Base-by-base conservation (phyloP, 64 coral and sea anemone genomes). In the Dendronephthya gigantea region DNA sequence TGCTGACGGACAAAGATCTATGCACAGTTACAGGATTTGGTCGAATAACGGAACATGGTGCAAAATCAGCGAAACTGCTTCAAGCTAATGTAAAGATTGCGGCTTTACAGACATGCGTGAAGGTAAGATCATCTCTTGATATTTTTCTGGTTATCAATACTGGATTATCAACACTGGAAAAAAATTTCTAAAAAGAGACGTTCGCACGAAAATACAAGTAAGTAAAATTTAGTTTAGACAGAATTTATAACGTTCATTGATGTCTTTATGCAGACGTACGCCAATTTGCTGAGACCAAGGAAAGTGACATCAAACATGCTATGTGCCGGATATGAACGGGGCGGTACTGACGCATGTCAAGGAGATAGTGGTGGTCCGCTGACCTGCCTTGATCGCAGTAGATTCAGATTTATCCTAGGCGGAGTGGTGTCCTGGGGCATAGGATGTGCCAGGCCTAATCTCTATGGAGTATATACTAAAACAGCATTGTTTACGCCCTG, bases 281-380 rank as follows among this genome's bases (percentile, higher is more conserved):
- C 30, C 10, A 9, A 39, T 6, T 79, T 79, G 72, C 36, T 39
- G 30, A 9, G 4, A 4, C 72, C 72, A 7, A 79, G 36, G 32
- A 39, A 36, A 39, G 72, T 79, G 10, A 79, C 72, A 7, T 36
- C 13, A 0, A 79, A 39, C 34, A 92, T 92, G 91, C 55, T 89
- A 50, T 92, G 91, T 17, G 91, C 91, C 33, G 91, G 91, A 11
- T 89, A 81, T 27, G 50, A 17, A 0, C 50, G 31, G 32, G 91
- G 91, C 0, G 91, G 91, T 14, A 66, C 88, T 38, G 91, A 92
- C 31, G 87, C 91, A 79, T 92, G 91, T 38, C 87, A 88, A 48
- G 91, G 91, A 27, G 90, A 92, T 35, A 92, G 90, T 36, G 90
- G 90, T 36, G 91, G 91, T 82, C 91, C 91, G 55, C 76, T 92